These are phyloP conservation scores for Petrosia ficiformis DNA, from an alignment of 37 sponge, comb jelly and placozoan species.

Conservation along the genomic window DNA sequence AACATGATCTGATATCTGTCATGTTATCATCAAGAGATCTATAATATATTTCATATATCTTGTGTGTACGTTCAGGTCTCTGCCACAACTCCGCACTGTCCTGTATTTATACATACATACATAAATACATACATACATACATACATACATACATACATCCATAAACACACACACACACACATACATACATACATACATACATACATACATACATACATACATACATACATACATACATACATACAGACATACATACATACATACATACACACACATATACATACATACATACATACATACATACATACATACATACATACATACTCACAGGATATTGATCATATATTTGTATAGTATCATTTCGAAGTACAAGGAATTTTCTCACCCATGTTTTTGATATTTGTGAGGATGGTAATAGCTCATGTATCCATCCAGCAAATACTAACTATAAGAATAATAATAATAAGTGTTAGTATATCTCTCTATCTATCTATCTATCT, in stretches of 20 bases:
- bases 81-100: background rate
- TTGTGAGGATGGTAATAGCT: constrained; percentile 29
- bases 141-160: background rate
- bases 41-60: background rate
- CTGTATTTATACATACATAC: background rate
- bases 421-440: constrained; percentile 34
- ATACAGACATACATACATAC: background rate
- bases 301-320: no score
- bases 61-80: background rate
- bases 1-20: constrained; percentile 4
- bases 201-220: no score
- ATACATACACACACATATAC: background rate
- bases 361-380: constrained; percentile 42
- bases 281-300: no score
- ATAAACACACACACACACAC: background rate
- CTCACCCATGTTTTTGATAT: constrained; percentile 36
- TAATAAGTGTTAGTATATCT: background rate
- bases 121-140: constrained; percentile 6
- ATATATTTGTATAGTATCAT: constrained; percentile 19
- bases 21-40: background rate
- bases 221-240: no score
- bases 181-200: background rate
- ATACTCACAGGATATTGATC: constrained; percentile 13
- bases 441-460: constrained; percentile 9
- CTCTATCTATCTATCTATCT: no score